Evolutionary conservation across 2,888 invertebrate species (phyloP), one percentile per base, ranked within the genome.

Genomic region (Eupithecia pulchellata): DNA sequence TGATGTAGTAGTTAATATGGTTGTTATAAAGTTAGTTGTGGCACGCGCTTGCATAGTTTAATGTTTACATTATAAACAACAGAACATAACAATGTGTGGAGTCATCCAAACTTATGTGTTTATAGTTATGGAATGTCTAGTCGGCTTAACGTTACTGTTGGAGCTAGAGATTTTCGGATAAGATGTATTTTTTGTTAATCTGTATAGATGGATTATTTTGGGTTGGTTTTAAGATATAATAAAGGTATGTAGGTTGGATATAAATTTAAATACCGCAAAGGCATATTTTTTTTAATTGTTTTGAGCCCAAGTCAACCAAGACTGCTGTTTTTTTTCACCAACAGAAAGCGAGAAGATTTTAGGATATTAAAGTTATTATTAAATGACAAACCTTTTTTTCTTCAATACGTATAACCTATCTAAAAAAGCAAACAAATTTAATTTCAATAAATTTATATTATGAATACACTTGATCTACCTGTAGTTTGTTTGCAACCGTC

Each of bases 1-100:
- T 68, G 25, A 66, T 58, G 30, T 8, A 52, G 11, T 8, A 55
- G 72, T 58, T 42, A 42, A 27, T 67, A 69, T 60, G 55, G 3
- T 20, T 36, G 65, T 62, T 69, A n/a, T n/a, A n/a, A n/a, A n/a
- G 20, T 20, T 72, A 68, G 75, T 76, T 71, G 71, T 73, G 81
- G 87, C 90, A 91, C 89, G 89, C 85, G 88, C 82, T 80, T 60
- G 78, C 78, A 79, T 79, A 87, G 88, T 89, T 87, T 90, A 90
- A 89, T 89, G 88, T 88, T 86, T 84, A 82, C 80, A 75, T 84
- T 69, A 84, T 80, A 76, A 77, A 76, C 80, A 83, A 77, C 20
- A 79, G 76, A 76, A 75, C 81, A 17, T 13, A 9, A 42, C 17
- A 27, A 20, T 77, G 77, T 66, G 42, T 65, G 57, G 20, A 47